phyloP scores from a whole-genome alignment of 2,888 invertebrate species.

The Platypus cylindrus region DNA sequence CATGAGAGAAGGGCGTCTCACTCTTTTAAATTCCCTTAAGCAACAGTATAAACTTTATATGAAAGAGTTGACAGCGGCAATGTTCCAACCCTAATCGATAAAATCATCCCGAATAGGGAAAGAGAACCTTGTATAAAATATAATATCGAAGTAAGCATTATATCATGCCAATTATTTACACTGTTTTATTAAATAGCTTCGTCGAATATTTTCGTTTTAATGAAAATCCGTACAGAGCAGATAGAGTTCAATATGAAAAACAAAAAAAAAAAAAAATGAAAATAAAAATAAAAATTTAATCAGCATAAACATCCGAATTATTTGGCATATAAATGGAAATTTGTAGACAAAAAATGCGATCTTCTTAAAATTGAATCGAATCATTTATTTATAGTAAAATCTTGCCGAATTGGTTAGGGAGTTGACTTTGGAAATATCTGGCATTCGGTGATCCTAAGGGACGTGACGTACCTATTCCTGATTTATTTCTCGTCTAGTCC shows the following conservation, averaged over 20 bases:
- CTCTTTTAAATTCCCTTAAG: slow-evolving; percentile 30
- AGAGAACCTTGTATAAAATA: slow-evolving; percentile 6
- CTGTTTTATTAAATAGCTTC: slow-evolving; percentile 9
- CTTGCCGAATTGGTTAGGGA: slow-evolving; percentile 11
- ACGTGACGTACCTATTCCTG: slow-evolving; percentile 34
- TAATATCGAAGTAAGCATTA: slow-evolving; percentile 12
- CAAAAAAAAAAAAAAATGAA: too few relatives aligned
- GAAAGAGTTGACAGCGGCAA: slow-evolving; percentile 34
- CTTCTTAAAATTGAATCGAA: background rate
- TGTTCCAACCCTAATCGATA: slow-evolving; percentile 30
- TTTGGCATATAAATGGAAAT: too few relatives aligned
- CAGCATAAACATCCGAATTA: too few relatives aligned
- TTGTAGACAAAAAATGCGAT: background rate
- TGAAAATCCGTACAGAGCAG: too few relatives aligned
- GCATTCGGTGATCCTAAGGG: slow-evolving; percentile 28
- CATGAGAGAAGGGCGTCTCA: too few relatives aligned
- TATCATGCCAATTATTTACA: slow-evolving; percentile 7
- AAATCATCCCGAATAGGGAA: too few relatives aligned
- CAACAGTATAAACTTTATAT: slow-evolving; percentile 31
- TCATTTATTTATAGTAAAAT: slow-evolving; percentile 14
- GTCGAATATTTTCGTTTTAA: slow-evolving; percentile 7
- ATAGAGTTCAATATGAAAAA: too few relatives aligned
- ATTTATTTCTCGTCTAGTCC: slow-evolving; percentile 36
- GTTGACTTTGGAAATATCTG: slow-evolving; percentile 14
- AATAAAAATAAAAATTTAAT: too few relatives aligned